Evolutionary conservation across 2,797 vertebrate genomes (phyloP).

Genomic region (Myotis findleyi): DNA sequence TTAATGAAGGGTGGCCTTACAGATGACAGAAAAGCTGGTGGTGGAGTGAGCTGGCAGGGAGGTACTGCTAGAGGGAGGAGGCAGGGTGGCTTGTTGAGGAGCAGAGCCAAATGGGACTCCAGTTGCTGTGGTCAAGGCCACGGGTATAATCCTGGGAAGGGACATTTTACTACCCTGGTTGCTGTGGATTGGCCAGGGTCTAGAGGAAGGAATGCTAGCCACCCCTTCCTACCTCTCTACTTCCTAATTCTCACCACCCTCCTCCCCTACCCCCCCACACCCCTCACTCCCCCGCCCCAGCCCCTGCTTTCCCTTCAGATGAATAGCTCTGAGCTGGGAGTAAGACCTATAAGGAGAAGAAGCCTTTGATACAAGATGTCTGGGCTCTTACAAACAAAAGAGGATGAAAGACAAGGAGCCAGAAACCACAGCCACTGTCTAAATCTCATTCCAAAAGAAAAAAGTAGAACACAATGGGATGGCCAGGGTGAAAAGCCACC

Average conservation of each 20-base stretch:
- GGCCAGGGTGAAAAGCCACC: background rate
- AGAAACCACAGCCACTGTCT: background rate
- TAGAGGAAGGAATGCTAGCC: background rate
- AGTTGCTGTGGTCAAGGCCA: slow-evolving; percentile 41
- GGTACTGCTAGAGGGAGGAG: background rate
- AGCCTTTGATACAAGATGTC: background rate
- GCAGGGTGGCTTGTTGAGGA: background rate
- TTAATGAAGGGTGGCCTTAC: background rate
- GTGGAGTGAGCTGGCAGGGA: slow-evolving; percentile 56
- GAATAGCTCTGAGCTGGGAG: background rate
- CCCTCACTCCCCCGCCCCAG: background rate
- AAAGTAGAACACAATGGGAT: background rate
- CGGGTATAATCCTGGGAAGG: background rate
- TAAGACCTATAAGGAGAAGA: background rate
- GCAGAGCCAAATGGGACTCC: background rate
- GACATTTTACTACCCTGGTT: background rate
- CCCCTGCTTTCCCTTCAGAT: background rate
- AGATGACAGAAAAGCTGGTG: slow-evolving; percentile 63
- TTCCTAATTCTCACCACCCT: background rate
- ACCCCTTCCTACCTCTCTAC: background rate
- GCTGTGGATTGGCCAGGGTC: background rate
- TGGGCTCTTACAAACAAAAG: slow-evolving; percentile 15
- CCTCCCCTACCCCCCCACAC: no score
- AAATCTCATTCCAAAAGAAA: slow-evolving; percentile 5
- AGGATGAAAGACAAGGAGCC: background rate